A percentile compares a stretch with the other conserved stretches of the same genome.
Conservation (phyloP, 2,888 invertebrate species). For the Lypha dubia region DNA sequence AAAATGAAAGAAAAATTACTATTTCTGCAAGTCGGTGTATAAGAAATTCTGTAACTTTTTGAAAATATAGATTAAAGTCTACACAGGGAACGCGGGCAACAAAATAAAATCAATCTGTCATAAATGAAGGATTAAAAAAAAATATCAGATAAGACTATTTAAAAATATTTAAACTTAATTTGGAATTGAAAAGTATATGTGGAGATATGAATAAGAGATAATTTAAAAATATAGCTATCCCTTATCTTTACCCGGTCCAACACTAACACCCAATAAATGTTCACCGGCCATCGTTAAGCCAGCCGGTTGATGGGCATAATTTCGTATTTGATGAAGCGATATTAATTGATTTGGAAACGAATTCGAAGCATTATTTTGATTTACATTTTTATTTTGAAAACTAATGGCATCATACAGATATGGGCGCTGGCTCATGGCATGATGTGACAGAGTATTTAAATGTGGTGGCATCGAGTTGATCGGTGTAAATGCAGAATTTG, state of each 20-base stretch:
- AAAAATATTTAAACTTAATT: constrained; percentile 15
- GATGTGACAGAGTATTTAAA: constrained; percentile 88
- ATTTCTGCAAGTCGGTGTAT: too few species aligned
- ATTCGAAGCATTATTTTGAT: constrained; percentile 86
- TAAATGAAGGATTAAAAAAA: constrained; percentile 9
- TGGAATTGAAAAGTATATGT: constrained; percentile 8
- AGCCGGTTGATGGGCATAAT: constrained; percentile 95
- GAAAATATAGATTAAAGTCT: too few species aligned
- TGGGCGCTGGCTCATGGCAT: constrained; percentile 89
- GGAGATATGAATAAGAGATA: constrained; percentile 50
- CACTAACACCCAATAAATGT: constrained; percentile 85
- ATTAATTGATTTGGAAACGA: constrained; percentile 96
- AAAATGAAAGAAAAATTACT: too few species aligned
- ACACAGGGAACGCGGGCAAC: too few species aligned
- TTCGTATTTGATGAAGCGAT: constrained; percentile 97
- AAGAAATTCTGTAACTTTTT: too few species aligned
- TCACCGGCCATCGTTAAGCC: constrained; percentile 87
- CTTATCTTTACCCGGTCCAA: constrained; percentile 82
- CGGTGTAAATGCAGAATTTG: constrained; percentile 96
- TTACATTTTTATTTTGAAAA: constrained; percentile 90
- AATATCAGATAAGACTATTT: constrained; percentile 12
- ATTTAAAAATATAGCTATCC: constrained; percentile 83
- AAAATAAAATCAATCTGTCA: constrained; percentile 1
- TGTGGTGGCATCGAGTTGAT: constrained; percentile 93
- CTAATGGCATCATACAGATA: constrained; percentile 97